Conservation (phyloP, 2,797 vertebrate genomes). For the Parauchenoglanis ngamensis region DNA sequence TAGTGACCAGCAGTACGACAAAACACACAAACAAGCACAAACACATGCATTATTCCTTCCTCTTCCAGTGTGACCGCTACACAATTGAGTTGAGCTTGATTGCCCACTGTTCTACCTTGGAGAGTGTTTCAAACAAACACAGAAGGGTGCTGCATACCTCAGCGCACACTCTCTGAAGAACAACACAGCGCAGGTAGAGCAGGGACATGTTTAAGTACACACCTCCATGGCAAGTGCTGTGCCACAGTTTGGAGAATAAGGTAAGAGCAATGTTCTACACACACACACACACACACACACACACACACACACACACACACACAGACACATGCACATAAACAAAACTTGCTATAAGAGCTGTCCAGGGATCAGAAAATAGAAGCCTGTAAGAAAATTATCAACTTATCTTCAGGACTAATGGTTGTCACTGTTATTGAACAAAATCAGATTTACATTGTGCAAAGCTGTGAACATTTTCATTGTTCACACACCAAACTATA, state of each 20-base stretch:
- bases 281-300: conserved; percentile 7
- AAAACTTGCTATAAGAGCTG: neutral
- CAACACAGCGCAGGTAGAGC: conserved; percentile 5
- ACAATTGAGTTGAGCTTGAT: conserved; percentile 2
- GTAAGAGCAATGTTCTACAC: conserved; percentile 55
- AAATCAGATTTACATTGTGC: neutral
- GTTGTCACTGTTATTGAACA: neutral
- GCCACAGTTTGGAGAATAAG: conserved; percentile 66
- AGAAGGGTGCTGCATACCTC: conserved; percentile 11
- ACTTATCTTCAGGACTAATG: neutral
- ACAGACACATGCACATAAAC: neutral
- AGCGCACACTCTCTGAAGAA: neutral
- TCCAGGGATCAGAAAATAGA: neutral
- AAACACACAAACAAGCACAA: neutral
- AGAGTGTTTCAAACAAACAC: conserved; percentile 8
- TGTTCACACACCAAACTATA: neutral
- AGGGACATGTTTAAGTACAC: conserved; percentile 66
- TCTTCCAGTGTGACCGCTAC: conserved; percentile 34
- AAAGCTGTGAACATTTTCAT: neutral
- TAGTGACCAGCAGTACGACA: neutral
- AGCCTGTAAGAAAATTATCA: neutral
- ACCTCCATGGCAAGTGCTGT: conserved; percentile 65
- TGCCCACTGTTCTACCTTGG: conserved; percentile 1
- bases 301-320: neutral
- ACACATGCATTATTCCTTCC: neutral